Evolutionary conservation across 2,888 invertebrate species (phyloP), one percentile per base, ranked within the genome.

Genomic region (Camponotus fellah): DNA sequence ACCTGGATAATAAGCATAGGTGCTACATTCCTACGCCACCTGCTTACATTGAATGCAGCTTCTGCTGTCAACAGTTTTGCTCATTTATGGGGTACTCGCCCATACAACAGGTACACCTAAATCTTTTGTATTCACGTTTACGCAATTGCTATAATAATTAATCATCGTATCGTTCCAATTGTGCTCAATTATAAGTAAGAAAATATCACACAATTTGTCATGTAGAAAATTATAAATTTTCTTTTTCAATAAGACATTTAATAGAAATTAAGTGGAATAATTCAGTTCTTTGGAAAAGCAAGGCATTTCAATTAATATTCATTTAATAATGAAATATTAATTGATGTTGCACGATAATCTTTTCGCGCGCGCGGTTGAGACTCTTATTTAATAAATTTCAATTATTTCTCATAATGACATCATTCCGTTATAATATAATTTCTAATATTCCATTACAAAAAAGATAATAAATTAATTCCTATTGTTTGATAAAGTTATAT

Each of bases 61-160:
- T 97, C 96, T 96, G 93, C 95, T 75, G 96, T 97, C 85, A 97
- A 97, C 94, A 96, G 96, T 87, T 95, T 96, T 40, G 96, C 97
- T 65, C 97, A 97, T 94, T 94, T 95, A 93, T 95, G 94, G 93
- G 95, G 95, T 64, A 94, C 93, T 85, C 93, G 93, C 66, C 95
- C 95, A 62, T 95, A 95, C 88, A 95, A 96, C 92, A 92, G 91
- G 95, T 94, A 93, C 26, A 26, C 89, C 82, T 72, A 14, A 66
- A 46, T 81, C n/a, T 46, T 21, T 71, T 21, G 12, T 21, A 8
- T 26, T 66, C n/a, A 56, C 8, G 6, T 72, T 80, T 49, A 12
- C 37, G 14, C 5, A 8, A 49, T 80, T 8, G 34, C 9, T 9
- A 56, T 66, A 40, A 49, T 21, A 43, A 58, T 68, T 43, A 21